Percentiles rank a stretch among this genome's conserved stretches.
Conservation (phyloP, 2,888 invertebrate genomes). For the Cheilosia scutellata region DNA sequence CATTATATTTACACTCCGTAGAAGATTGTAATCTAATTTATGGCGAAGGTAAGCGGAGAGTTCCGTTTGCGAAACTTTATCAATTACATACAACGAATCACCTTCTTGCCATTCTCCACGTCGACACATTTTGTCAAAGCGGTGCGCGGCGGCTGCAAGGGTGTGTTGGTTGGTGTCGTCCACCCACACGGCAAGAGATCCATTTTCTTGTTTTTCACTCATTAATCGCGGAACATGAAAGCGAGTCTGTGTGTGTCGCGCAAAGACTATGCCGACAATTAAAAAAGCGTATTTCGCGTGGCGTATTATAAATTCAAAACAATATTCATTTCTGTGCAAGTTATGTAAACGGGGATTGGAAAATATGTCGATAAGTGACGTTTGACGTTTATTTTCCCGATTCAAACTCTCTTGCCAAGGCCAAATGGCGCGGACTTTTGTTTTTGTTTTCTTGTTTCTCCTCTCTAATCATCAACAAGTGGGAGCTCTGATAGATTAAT, state of each 20-base stretch:
- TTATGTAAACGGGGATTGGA: constrained; percentile 49
- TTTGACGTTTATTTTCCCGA: constrained; percentile 41
- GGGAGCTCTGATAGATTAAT: constrained; percentile 49
- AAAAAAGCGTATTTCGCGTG: constrained; percentile 58
- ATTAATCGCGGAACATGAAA: constrained; percentile 61
- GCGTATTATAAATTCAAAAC: constrained; percentile 38
- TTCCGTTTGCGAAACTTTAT: constrained; percentile 49
- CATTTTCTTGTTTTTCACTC: constrained; percentile 50
- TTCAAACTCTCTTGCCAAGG: constrained; percentile 44
- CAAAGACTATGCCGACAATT: constrained; percentile 66
- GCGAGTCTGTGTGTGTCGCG: constrained; percentile 19
- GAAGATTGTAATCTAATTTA: constrained; percentile 68
- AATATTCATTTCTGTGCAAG: constrained; percentile 42
- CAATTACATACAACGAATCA: constrained; percentile 48
- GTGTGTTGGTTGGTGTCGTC: constrained; percentile 41
- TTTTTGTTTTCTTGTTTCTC: constrained; percentile 7
- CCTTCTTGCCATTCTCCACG: constrained; percentile 25
- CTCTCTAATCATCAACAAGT: constrained; percentile 43
- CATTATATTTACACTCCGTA: constrained; percentile 48
- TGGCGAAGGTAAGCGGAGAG: constrained; percentile 60
- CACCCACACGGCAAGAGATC: constrained; percentile 49
- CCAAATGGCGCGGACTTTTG: neutral
- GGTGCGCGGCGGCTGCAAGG: neutral
- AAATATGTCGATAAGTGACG: constrained; percentile 44
- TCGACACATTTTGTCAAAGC: constrained; percentile 26